These are phyloP conservation scores for Phalacrocorax aristotelis DNA, from an alignment of 2,113 vertebrate genomes.

Conservation along the genomic window DNA sequence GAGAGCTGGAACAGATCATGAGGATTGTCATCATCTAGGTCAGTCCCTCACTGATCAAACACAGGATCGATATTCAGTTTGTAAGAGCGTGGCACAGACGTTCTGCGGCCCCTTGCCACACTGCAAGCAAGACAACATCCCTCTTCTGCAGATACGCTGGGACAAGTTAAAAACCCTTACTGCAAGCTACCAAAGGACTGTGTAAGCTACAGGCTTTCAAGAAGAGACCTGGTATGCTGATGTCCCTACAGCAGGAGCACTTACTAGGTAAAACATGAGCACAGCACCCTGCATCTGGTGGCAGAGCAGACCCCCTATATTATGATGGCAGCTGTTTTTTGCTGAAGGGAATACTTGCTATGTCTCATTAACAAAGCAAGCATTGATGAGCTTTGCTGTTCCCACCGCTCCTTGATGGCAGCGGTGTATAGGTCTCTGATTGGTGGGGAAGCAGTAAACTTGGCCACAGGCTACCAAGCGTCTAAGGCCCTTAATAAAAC, in stretches of 20 bases:
- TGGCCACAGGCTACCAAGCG: neutral
- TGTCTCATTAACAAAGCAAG: neutral
- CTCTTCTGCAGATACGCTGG: neutral
- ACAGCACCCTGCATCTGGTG: neutral
- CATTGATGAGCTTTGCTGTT: neutral
- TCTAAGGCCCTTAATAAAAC: neutral
- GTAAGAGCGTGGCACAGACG: neutral
- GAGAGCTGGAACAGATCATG: neutral
- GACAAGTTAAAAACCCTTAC: neutral
- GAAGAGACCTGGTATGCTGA: neutral
- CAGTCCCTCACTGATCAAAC: neutral
- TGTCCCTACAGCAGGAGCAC: neutral
- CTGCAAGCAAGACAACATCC: neutral
- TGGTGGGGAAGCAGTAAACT: neutral
- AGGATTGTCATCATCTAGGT: neutral
- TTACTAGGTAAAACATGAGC: neutral
- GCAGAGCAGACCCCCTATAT: neutral
- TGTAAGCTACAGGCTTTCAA: neutral
- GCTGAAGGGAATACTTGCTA: neutral
- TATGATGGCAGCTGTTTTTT: neutral
- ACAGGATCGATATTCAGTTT: neutral
- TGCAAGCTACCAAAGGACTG: neutral
- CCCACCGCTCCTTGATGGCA: neutral
- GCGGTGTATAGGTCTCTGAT: neutral
- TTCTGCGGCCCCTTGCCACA: neutral